Base-by-base conservation (phyloP, 2,888 invertebrate genomes). In the Uloborus plumipes region DNA sequence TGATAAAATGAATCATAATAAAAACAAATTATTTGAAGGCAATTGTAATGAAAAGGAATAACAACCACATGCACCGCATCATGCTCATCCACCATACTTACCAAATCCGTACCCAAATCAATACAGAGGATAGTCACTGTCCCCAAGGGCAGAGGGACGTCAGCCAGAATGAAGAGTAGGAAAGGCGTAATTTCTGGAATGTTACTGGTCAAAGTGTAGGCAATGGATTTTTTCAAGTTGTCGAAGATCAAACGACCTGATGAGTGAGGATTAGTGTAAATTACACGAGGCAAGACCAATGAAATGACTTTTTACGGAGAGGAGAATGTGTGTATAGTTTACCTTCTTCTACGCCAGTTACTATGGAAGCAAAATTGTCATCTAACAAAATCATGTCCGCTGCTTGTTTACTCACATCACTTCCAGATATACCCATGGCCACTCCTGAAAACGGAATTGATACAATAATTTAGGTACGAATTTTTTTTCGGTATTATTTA, bases 341-440 rank as follows among this genome's bases (percentile, higher is more conserved):
- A 85, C 89, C 90, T 88, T 91, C 91, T 88, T 95, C 95, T n/a
- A 95, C 94, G 64, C 95, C 95, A 1, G 92, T 93, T 49, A 99
- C 98, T 90, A 99, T 99, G 66, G 98, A 98, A 47, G 98, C 98
- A 90, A 99, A 99, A 91, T 99, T 99, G 91, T 99, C 99, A 89
- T 99, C 99, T 86, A 99, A 92, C 87, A 99, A 92, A 89, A 99
- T 98, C 99, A 99, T 99, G 93, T 99, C 99, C 87, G 99, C 99
- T 69, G 99, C 99, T 92, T 99, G 98, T 89, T 95, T 95, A 11
- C 93, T 93, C 16, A 93, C 94, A 88, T 94, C 94, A 13, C 93
- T 93, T 14, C 94, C 94, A 65, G 93, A 91, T 76, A 94, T 94
- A 18, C 94, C 94, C 94, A 94, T 94, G 0, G 94, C 93, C 18